These are phyloP conservation scores for Hemithea aestivaria DNA, from an alignment of 2,888 invertebrate genomes.

Conservation along the genomic window DNA sequence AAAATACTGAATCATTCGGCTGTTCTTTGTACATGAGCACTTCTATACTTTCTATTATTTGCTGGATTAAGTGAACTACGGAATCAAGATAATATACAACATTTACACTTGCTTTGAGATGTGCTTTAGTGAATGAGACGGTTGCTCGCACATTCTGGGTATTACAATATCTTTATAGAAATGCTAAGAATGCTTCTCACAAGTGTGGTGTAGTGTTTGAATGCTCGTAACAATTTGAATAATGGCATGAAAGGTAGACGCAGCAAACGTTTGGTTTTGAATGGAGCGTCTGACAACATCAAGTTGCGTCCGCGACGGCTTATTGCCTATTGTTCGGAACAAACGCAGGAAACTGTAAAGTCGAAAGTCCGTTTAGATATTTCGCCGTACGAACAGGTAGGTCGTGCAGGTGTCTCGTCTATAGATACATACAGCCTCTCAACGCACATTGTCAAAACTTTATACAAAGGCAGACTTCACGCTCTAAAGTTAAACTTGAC, in stretches of 20 bases:
- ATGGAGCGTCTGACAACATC: conserved; percentile 57
- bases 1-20: too few species aligned
- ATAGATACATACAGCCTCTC: conserved; percentile 7
- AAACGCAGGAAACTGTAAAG: conserved; percentile 76
- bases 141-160: conserved; percentile 20
- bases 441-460: neutral
- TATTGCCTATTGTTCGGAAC: conserved; percentile 72
- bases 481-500: too few species aligned
- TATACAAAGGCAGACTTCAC: too few species aligned
- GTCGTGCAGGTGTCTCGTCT: conserved; percentile 71
- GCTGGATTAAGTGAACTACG: too few species aligned
- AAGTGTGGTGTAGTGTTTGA: conserved; percentile 23
- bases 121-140: conserved; percentile 19
- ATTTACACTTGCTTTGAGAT: conserved; percentile 8
- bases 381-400: conserved; percentile 73
- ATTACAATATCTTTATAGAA: conserved; percentile 13
- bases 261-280: conserved; percentile 50
- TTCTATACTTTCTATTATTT: too few species aligned
- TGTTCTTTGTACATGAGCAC: too few species aligned
- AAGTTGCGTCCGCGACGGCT: conserved; percentile 50
- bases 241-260: conserved; percentile 50
- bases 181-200: conserved; percentile 10
- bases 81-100: too few species aligned
- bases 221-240: conserved; percentile 37
- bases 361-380: conserved; percentile 69